Base-by-base conservation (phyloP, 2,113 vertebrate genomes). In the Suncus etruscus region DNA sequence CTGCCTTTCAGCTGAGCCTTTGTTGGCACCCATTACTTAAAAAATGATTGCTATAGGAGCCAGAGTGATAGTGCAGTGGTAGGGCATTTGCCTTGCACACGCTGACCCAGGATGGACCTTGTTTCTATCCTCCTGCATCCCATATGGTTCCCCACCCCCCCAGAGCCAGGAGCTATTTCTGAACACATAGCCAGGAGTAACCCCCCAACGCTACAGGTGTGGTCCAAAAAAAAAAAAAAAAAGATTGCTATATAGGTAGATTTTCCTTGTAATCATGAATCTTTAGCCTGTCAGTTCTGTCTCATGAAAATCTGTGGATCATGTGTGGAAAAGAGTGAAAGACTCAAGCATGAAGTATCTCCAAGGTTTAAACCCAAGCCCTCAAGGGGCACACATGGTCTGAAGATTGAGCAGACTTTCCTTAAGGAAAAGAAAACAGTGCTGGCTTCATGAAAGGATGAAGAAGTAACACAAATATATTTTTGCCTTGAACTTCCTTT, bases 341-440 rank as follows among this genome's bases (percentile, higher is more conserved):
- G 11, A 9, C 4, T 24, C 6, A 15, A 54, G 12, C 29, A 20
- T 15, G 7, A 61, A 73, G 65, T 20, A 3, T 45, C 22, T 10
- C 66, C 29, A 11, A 16, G 47, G 32, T 47, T 15, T 22, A 24
- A 51, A 1, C 16, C 8, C 9, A 89, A 77, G 79, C 11, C 90
- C 48, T 20, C 29, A 1, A 7, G 18, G 32, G 0, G 8, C 14
- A n/a, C 24, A 48, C 1, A 1, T 15, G 24, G 31, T 18, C 32
- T 31, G 72, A 39, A 31, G 6, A 9, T 20, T 18, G 63, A 32
- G 16, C 48, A 8, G 11, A 27, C 3, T n/a, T 94, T 69, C 76
- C 68, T 58, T 73, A 61, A 20, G 14, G 22, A 61, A 61, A 54
- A 11, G 18, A 54, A 54, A 54, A 11, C 6, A 20, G 58, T 22